Percentiles rank a stretch among this genome's conserved stretches.
Conservation (phyloP, 37 sponge, comb jelly and placozoan genomes). For the Theonella swinhoei region DNA sequence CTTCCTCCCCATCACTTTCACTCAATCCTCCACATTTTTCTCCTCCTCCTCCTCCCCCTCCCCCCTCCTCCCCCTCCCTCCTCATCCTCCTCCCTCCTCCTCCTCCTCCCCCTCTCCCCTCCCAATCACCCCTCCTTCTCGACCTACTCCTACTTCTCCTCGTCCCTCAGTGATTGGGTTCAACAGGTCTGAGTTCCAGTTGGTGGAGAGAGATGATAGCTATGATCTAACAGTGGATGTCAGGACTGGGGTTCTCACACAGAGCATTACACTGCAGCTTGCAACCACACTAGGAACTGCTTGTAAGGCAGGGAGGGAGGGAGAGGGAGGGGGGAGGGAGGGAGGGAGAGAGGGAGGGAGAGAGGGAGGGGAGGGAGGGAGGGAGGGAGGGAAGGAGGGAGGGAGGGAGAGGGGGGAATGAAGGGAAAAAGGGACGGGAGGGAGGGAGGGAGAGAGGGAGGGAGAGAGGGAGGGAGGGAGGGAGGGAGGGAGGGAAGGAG, state of each 20-base stretch:
- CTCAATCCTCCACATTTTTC: no score
- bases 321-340: slow-evolving; percentile 5
- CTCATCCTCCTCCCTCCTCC: no score
- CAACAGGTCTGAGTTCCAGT: not conserved
- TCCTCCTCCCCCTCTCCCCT: slow-evolving; percentile 2
- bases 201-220: not conserved
- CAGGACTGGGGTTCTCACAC: not conserved
- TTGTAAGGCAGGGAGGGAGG: no score
- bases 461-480: no score
- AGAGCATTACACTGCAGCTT: no score
- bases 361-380: not conserved
- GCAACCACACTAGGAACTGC: no score
- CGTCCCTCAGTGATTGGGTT: not conserved
- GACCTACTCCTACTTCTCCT: not conserved
- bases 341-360: not conserved
- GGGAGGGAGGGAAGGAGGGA: not conserved
- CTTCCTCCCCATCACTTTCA: no score
- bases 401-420: not conserved
- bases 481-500: not conserved
- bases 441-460: not conserved
- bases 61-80: no score
- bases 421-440: not conserved
- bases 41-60: no score
- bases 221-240: not conserved
- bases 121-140: not conserved